phyloP scores from a whole-genome alignment of 2,888 invertebrate genomes.

The Andrena minutula region DNA sequence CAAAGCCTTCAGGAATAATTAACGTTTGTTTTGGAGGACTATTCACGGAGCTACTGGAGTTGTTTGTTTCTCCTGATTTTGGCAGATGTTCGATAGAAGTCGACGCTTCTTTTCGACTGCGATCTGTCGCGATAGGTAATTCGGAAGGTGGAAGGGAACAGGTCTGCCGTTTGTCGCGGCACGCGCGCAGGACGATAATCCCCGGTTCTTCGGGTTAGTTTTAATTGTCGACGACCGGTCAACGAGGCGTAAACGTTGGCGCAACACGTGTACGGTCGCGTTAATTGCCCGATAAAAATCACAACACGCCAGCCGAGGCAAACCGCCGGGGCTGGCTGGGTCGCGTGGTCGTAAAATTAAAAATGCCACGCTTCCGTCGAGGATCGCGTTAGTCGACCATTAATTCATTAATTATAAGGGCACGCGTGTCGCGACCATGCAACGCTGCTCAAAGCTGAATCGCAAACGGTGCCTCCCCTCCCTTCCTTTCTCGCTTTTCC shows the following conservation, averaged over 20 bases:
- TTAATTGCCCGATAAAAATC: slow-evolving; percentile 85
- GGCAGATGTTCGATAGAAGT: not conserved
- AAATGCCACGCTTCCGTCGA: slow-evolving; percentile 75
- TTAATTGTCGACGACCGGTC: slow-evolving; percentile 75
- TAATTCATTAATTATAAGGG: slow-evolving; percentile 76
- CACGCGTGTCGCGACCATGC: slow-evolving; percentile 69
- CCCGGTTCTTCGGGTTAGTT: slow-evolving; percentile 64
- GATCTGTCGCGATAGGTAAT: not conserved
- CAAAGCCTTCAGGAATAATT: slow-evolving; percentile 68
- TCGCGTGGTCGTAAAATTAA: slow-evolving; percentile 78
- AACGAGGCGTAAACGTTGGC: slow-evolving; percentile 82
- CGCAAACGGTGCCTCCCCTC: slow-evolving; percentile 37
- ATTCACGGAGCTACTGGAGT: slow-evolving; percentile 15
- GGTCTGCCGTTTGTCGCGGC: slow-evolving; percentile 12
- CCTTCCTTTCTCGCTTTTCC: slow-evolving; percentile 8
- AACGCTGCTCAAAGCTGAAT: slow-evolving; percentile 64
- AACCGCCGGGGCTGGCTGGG: slow-evolving; percentile 46
- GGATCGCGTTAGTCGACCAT: slow-evolving; percentile 78
- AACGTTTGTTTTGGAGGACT: slow-evolving; percentile 69
- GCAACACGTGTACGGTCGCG: slow-evolving; percentile 83
- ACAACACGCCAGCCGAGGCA: slow-evolving; percentile 81
- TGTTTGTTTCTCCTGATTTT: not conserved
- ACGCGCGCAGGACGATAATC: slow-evolving; percentile 61
- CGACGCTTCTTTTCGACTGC: not conserved
- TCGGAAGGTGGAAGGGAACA: not conserved